Base-by-base conservation (phyloP, 2,797 vertebrate genomes). In the Mormyrops attenuatus region DNA sequence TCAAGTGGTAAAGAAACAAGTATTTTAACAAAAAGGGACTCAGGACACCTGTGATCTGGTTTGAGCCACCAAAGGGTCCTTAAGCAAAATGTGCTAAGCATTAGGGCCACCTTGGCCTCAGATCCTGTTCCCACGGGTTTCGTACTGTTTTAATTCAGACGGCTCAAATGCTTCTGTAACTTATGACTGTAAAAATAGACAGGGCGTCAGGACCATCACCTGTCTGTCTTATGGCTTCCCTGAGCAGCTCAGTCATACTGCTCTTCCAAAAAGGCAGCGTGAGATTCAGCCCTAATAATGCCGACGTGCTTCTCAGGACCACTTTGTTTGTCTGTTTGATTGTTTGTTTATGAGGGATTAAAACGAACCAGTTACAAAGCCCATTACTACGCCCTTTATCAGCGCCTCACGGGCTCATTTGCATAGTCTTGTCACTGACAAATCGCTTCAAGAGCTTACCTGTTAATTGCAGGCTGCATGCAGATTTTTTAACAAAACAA, bases 401-500 rank as follows among this genome's bases (percentile, higher is more conserved):
- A 90, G 93, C 93, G 91, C 94, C 95, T 95, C 93, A 94, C 94
- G 94, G 94, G 94, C 94, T 96, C 94, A 95, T 96, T 95, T 96
- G 94, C 95, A 95, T 95, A 94, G 92, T 92, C 93, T 95, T 95
- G 95, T 95, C 95, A 95, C 93, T 93, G 93, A 93, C 94, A 94
- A 94, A 95, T 96, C 95, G 95, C 95, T 96, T 94, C 95, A 95
- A 90, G 94, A 94, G 94, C 95, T 95, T 95, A 95, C 94, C 92
- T 91, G 94, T 94, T 96, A 95, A 96, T 96, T 95, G 95, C 95
- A 94, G 95, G 94, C 95, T 95, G 95, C 95, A 94, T 92, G 93
- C 95, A 94, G 94, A 93, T 95, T 95, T 94, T 96, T 95, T 94
- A 95, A 95, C 95, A 95, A 96, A 96, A 95, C 93, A 96, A 96